Percentiles rank a stretch among this genome's conserved stretches.
These are phyloP conservation scores for Tinea pellionella DNA, from an alignment of 2,888 invertebrate genomes.

Conservation along the genomic window DNA sequence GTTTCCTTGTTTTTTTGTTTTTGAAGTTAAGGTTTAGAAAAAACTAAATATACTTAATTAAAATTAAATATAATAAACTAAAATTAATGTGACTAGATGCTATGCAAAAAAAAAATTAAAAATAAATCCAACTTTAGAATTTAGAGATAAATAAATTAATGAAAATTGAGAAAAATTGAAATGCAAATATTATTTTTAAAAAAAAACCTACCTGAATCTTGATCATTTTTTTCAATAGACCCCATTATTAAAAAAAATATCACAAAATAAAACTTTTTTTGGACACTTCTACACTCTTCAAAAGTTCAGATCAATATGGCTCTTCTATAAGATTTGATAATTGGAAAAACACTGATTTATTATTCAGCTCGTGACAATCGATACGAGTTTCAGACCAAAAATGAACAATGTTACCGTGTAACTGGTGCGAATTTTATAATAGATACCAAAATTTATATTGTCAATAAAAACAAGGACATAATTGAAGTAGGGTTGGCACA, in stretches of 20 bases:
- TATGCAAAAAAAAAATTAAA: no score
- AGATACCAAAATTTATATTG: background rate
- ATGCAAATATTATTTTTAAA: no score
- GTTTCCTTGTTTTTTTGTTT: no score
- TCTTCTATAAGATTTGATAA: background rate
- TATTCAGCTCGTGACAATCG: slow-evolving; percentile 1
- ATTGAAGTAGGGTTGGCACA: no score
- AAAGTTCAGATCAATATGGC: background rate
- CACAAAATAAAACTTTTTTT: background rate
- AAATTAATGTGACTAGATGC: no score
- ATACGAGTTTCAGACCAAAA: background rate
- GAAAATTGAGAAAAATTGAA: no score
- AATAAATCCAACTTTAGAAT: no score
- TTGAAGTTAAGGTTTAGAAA: no score
- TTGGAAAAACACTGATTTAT: background rate
- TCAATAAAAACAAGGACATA: background rate
- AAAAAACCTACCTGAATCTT: background rate
- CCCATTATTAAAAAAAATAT: background rate
- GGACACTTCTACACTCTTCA: background rate
- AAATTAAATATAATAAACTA: no score
- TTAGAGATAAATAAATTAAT: no score
- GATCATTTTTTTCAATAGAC: background rate
- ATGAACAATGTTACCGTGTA: background rate
- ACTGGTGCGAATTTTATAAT: slow-evolving; percentile 6
- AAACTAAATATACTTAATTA: no score